Conservation (phyloP, 2,888 invertebrate species). For the Ypsolopha sequella region DNA sequence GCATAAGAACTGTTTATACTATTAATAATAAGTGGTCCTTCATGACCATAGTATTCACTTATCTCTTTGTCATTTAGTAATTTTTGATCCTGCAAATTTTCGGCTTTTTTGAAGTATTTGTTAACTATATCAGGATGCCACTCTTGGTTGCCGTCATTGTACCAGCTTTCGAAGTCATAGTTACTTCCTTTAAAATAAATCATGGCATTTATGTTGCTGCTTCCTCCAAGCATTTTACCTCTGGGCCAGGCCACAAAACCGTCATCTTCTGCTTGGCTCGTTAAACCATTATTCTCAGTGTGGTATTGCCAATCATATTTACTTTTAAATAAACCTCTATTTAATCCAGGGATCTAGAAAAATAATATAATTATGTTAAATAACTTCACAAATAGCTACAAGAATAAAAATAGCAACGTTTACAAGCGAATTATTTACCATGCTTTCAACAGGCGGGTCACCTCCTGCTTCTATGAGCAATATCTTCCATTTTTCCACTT, state of each 20-base stretch:
- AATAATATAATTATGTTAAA: neutral
- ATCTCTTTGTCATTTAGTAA: constrained; percentile 8
- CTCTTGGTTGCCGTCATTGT: constrained; percentile 55
- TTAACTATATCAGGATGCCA: constrained; percentile 67
- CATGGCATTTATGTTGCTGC: constrained; percentile 68
- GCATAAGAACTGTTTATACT: constrained; percentile 49
- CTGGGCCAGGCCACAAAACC: constrained; percentile 60
- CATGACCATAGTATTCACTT: constrained; percentile 33
- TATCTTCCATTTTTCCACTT: constrained; percentile 21
- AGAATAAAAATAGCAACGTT: neutral
- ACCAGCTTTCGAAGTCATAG: constrained; percentile 66
- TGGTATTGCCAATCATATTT: constrained; percentile 85
- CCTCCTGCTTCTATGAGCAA: constrained; percentile 26
- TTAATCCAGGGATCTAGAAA: constrained; percentile 12
- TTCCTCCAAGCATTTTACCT: constrained; percentile 74
- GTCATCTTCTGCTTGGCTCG: constrained; percentile 73
- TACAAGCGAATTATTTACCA: constrained; percentile 12
- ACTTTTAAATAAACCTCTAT: constrained; percentile 25
- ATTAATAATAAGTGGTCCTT: constrained; percentile 55
- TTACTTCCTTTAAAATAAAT: constrained; percentile 64
- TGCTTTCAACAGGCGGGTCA: constrained; percentile 20
- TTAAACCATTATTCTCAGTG: constrained; percentile 79
- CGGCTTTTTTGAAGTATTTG: constrained; percentile 59
- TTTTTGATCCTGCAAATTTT: constrained; percentile 36
- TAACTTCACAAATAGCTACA: neutral